Evolutionary conservation across 2,113 vertebrate genomes (phyloP).

Genomic region (Clupea harengus): DNA sequence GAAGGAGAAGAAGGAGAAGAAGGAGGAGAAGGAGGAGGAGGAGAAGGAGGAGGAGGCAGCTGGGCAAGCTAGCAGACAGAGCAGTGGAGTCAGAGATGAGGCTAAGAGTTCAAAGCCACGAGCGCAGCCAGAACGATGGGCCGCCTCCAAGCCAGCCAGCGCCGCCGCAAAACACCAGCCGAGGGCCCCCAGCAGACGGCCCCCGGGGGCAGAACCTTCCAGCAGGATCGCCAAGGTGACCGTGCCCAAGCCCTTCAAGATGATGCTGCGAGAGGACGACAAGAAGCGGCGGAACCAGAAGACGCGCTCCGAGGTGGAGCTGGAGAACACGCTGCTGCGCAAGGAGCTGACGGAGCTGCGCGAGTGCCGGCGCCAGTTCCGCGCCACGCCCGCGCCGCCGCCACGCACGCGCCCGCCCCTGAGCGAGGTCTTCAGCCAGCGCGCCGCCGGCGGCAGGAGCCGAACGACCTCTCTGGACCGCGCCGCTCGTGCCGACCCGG

Average conservation of each 20-base stretch:
- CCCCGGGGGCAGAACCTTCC: conserved; percentile 62
- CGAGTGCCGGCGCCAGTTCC: conserved; percentile 85
- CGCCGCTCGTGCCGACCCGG: not conserved
- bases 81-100: not conserved
- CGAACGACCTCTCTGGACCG: not conserved
- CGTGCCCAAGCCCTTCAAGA: conserved; percentile 87
- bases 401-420: conserved; percentile 74
- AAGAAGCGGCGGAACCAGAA: conserved; percentile 74
- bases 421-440: conserved; percentile 71
- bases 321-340: conserved; percentile 71
- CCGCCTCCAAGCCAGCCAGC: not conserved
- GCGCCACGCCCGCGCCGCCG: conserved; percentile 81
- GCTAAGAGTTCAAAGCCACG: not conserved
- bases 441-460: conserved; percentile 56
- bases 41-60: not conserved
- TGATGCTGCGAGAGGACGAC: conserved; percentile 87
- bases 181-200: conserved; percentile 24
- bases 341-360: conserved; percentile 80
- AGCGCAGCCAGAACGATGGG: not conserved
- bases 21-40: not conserved
- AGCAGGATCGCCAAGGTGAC: conserved; percentile 62
- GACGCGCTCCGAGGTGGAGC: conserved; percentile 76
- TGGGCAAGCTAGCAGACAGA: not conserved
- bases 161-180: not conserved
- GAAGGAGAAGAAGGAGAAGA: not conserved